Evolutionary conservation across 35 echinoderm and acorn worm genomes (phyloP).

Genomic region (Chiridota heheva): DNA sequence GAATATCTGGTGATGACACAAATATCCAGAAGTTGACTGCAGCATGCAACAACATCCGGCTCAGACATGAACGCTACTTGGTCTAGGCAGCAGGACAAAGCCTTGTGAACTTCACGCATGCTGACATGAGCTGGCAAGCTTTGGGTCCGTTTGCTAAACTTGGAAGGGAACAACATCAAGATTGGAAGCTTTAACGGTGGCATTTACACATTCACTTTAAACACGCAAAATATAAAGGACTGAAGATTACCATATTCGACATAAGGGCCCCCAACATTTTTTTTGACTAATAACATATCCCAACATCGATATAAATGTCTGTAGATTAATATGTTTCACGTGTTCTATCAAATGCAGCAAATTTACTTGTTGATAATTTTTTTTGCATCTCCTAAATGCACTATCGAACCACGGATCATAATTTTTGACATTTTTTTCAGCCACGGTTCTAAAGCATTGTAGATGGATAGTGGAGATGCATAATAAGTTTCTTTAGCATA

Average conservation of each 20-base stretch:
- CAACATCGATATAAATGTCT: neutral
- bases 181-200: neutral
- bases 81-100: constrained; percentile 38
- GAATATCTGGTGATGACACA: too few species aligned
- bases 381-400: too few species aligned
- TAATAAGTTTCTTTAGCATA: too few species aligned
- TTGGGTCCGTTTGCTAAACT: neutral
- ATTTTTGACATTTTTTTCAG: too few species aligned
- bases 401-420: too few species aligned
- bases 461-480: too few species aligned
- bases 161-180: neutral
- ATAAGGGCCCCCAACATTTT: neutral
- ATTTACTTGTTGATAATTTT: too few species aligned
- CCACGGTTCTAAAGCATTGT: too few species aligned
- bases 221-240: neutral
- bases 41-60: too few species aligned
- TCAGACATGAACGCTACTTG: constrained; percentile 44
- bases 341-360: too few species aligned
- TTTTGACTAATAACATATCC: too few species aligned
- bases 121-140: constrained; percentile 30
- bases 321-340: neutral
- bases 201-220: constrained; percentile 6
- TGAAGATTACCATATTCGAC: neutral
- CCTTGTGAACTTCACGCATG: constrained; percentile 37
- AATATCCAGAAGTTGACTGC: too few species aligned